Evolutionary conservation across 2,113 vertebrate species (phyloP), one percentile per base, ranked within the genome.

Genomic region (Riparia riparia): DNA sequence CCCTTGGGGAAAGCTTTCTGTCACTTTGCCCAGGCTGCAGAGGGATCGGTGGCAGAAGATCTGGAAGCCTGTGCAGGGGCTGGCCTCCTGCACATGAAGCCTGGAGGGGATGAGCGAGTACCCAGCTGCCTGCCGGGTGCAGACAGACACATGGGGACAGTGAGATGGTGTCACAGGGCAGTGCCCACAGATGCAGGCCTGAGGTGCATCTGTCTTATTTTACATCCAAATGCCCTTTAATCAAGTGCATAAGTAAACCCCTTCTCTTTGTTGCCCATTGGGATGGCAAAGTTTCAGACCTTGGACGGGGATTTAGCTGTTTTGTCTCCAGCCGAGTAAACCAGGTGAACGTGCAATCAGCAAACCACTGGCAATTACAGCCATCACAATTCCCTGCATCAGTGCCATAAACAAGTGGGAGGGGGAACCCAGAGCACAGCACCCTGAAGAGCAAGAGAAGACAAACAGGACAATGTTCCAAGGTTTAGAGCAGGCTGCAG

Each of bases 401-500:
- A 58, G 93, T 97, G 96, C 97, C 89, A 93, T 97, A 98, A 98
- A 98, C 90, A 97, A 97, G 94, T 14, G 17, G 72, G 84, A 82
- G 72, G 87, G 61, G 91, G 58, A 84, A 74, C 84, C 34, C 31
- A 45, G 60, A 89, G 69, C 64, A 60, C 49, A 69, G 60, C 89
- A 86, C 26, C 13, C 54, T 45, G 42, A 95, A 57, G 25, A 96
- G 86, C 61, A 91, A 90, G 82, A 73, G 47, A 93, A 94, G 93
- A 94, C 83, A 98, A 97, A 97, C 81, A 95, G 84, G 86, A 93
- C 56, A 70, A 81, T 77, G 93, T 63, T 87, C 89, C 66, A 64
- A 96, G 97, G 92, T 92, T 97, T 95, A 92, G 72, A 94, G 68
- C n/a, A 90, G 93, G 95, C 96, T 98, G 97, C 96, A 97, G 96